Evolutionary conservation across 2,113 vertebrate species (phyloP), one percentile per base, ranked within the genome.

Genomic region (Pungitius pungitius): DNA sequence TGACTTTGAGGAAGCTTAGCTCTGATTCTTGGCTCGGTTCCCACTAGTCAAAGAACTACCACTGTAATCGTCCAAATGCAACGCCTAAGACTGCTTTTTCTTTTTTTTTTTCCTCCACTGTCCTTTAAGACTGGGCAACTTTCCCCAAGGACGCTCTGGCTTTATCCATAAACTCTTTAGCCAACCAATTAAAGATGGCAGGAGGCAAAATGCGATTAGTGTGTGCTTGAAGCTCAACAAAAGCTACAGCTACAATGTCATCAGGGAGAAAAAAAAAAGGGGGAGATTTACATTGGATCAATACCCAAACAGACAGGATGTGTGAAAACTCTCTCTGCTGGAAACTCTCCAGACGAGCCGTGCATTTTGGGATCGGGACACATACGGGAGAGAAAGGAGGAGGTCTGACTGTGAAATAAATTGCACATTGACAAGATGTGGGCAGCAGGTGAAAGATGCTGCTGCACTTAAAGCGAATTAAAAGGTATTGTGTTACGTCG

Each of bases 121-220:
- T 82, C 88, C 80, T 88, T 84, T 75, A 82, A 73, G 80, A 77
- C 67, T 26, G 66, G 74, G 75, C 79, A 87, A 77, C 65, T 71
- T 84, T 73, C 79, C 80, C 85, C 82, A 87, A 87, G 80, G 86
- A 69, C 63, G 6, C 54, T 69, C 54, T 40, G n/a, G 71, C 72
- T 66, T 87, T 79, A 83, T 78, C 69, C 73, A 63, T 81, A 84
- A 86, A 80, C 83, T 84, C 80, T 81, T 85, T 43, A 77, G 80
- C 80, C 79, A 73, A 65, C 81, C 84, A 91, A 88, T 90, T 83
- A 87, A 86, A 85, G 70, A 83, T 82, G 81, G 64, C 73, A 83
- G 73, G 60, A 77, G 66, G 69, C 55, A 68, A 79, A 85, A 82
- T 81, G 79, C 7, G 73, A 89, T 84, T 75, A 86, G 51, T 57